Evolutionary conservation across 2,888 invertebrate genomes (phyloP).

Genomic region (Lasioglossum calceatum): DNA sequence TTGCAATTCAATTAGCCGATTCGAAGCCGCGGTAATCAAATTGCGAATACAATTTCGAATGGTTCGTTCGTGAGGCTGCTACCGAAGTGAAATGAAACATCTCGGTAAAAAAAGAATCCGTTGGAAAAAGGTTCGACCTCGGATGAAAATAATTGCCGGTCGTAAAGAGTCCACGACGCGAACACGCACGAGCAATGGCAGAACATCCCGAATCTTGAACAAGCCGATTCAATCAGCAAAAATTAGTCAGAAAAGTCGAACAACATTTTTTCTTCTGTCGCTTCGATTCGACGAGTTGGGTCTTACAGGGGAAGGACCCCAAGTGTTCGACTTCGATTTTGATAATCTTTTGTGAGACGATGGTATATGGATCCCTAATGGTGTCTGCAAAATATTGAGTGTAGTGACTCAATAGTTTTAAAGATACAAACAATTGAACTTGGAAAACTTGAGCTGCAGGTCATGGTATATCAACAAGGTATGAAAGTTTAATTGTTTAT

Average conservation of each 20-base stretch:
- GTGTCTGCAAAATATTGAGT: too few relatives aligned
- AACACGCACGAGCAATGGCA: background rate
- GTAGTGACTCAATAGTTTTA: too few relatives aligned
- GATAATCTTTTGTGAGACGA: too few relatives aligned
- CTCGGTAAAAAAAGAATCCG: background rate
- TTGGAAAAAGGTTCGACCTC: background rate
- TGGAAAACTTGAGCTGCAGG: too few relatives aligned
- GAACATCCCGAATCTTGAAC: background rate
- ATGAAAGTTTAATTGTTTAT: too few relatives aligned
- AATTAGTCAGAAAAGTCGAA: background rate
- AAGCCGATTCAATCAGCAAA: background rate
- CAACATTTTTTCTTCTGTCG: background rate
- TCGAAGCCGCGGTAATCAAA: background rate
- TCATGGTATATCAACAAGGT: too few relatives aligned
- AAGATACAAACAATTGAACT: too few relatives aligned
- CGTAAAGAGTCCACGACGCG: background rate
- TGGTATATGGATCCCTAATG: too few relatives aligned
- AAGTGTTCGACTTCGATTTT: too few relatives aligned
- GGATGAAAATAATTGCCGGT: background rate
- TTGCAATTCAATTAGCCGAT: conserved; percentile 1
- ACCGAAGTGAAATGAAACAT: conserved; percentile 8
- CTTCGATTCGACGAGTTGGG: too few relatives aligned
- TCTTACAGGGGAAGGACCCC: too few relatives aligned
- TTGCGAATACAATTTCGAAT: background rate
- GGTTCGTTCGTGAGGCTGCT: background rate